Evolutionary conservation across 1,140 invertebrate genomes (phyloP).

Genomic region (Polyergus mexicanus): DNA sequence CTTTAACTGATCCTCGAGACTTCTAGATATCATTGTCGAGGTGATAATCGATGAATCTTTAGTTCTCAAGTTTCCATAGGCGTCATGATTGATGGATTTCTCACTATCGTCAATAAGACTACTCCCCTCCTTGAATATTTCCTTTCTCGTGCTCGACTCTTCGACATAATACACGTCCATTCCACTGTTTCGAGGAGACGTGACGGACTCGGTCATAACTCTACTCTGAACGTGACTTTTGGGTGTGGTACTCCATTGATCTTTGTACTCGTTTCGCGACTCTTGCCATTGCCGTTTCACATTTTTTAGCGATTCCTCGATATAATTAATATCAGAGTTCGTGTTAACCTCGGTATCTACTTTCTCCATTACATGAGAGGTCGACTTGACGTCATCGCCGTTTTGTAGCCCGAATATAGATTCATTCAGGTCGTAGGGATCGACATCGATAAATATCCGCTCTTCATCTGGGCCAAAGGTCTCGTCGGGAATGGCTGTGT

Average conservation of each 20-base stretch:
- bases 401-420: constrained; percentile 74
- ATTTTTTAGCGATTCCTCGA: constrained; percentile 76
- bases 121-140: not conserved
- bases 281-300: constrained; percentile 72
- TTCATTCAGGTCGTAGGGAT: constrained; percentile 79
- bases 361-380: constrained; percentile 23
- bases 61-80: constrained; percentile 26
- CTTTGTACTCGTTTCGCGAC: not conserved
- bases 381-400: constrained; percentile 38
- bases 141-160: constrained; percentile 55
- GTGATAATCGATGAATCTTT: constrained; percentile 24
- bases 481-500: constrained; percentile 83
- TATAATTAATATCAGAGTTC: constrained; percentile 65
- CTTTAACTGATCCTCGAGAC: constrained; percentile 6
- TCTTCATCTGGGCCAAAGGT: constrained; percentile 84
- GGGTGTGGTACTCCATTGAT: constrained; percentile 38
- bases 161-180: constrained; percentile 56
- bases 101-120: constrained; percentile 28
- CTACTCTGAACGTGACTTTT: constrained; percentile 71
- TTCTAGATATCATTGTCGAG: constrained; percentile 49
- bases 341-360: not conserved
- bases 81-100: constrained; percentile 34
- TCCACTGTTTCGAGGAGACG: constrained; percentile 65
- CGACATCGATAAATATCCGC: constrained; percentile 84
- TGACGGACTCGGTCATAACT: constrained; percentile 62